Evolutionary conservation across 2,797 vertebrate genomes (phyloP).

Genomic region (Labeo calbasu): DNA sequence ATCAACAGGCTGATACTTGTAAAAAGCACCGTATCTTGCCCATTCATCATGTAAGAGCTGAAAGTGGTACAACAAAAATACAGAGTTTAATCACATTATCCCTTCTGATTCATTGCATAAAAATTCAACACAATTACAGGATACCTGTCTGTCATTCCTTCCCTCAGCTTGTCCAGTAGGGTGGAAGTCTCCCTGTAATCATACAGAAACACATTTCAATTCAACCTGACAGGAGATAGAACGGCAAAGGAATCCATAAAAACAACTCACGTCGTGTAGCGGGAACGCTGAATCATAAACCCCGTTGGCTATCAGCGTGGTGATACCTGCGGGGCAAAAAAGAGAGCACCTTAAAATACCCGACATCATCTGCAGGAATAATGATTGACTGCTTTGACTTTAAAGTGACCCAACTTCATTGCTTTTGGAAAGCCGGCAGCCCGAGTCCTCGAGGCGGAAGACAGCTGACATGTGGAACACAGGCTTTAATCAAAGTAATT

Average conservation of each 20-base stretch:
- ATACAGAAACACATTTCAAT: conserved; percentile 23
- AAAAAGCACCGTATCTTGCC: conserved; percentile 95
- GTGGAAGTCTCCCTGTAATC: conserved; percentile 87
- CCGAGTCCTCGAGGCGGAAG: conserved; percentile 41
- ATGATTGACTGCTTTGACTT: conserved; percentile 41
- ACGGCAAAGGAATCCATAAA: background rate
- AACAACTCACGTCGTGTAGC: conserved; percentile 90
- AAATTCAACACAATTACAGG: background rate
- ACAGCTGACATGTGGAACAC: conserved; percentile 56
- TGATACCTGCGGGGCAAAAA: conserved; percentile 83
- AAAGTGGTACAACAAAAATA: conserved; percentile 45
- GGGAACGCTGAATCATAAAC: conserved; percentile 95
- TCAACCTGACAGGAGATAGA: background rate
- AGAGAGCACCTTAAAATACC: conserved; percentile 25
- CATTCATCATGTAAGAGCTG: conserved; percentile 93
- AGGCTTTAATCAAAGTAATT: conserved; percentile 66
- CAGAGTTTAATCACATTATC: background rate
- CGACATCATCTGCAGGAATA: background rate
- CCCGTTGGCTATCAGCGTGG: conserved; percentile 91
- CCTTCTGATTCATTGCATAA: background rate
- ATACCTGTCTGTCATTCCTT: conserved; percentile 93
- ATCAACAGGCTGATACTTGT: conserved; percentile 97
- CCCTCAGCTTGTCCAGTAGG: conserved; percentile 75
- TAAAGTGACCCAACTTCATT: conserved; percentile 40
- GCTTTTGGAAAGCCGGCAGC: conserved; percentile 38